Percentiles rank a stretch among this genome's conserved stretches.
Evolutionary conservation across 1,140 invertebrate species (phyloP).

Genomic region (Drosophila arawakana): DNA sequence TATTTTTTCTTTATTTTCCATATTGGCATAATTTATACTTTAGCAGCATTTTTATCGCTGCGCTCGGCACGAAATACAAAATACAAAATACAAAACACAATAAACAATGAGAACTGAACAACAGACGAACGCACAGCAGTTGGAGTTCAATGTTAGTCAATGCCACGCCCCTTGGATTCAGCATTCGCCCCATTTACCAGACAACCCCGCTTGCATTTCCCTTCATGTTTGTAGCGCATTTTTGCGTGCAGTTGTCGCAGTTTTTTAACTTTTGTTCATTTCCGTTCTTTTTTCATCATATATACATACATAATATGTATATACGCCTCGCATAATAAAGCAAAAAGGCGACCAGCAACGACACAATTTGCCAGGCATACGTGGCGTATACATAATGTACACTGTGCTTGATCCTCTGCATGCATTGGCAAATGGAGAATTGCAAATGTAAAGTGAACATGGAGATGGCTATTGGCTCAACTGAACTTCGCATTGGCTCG

Average conservation of each 20-base stretch:
- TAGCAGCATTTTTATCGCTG: constrained; percentile 81
- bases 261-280: constrained; percentile 16
- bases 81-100: constrained; percentile 69
- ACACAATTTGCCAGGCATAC: constrained; percentile 11
- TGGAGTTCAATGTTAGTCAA: constrained; percentile 73
- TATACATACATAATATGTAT: constrained; percentile 60
- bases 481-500: constrained; percentile 23
- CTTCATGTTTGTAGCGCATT: constrained; percentile 41
- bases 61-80: constrained; percentile 71
- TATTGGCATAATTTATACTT: constrained; percentile 81
- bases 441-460: background rate
- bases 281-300: constrained; percentile 10
- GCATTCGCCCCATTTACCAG: background rate
- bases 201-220: constrained; percentile 1
- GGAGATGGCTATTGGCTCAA: constrained; percentile 7
- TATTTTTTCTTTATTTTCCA: constrained; percentile 49
- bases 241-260: constrained; percentile 48
- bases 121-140: constrained; percentile 47
- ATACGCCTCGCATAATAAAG: constrained; percentile 40
- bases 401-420: constrained; percentile 29
- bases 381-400: constrained; percentile 46
- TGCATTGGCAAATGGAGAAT: constrained; percentile 2
- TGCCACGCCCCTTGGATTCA: constrained; percentile 17
- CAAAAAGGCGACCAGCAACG: constrained; percentile 11
- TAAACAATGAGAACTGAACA: constrained; percentile 68